phyloP scores from a whole-genome alignment of 2,888 invertebrate genomes.

The Campoplex nolae region DNA sequence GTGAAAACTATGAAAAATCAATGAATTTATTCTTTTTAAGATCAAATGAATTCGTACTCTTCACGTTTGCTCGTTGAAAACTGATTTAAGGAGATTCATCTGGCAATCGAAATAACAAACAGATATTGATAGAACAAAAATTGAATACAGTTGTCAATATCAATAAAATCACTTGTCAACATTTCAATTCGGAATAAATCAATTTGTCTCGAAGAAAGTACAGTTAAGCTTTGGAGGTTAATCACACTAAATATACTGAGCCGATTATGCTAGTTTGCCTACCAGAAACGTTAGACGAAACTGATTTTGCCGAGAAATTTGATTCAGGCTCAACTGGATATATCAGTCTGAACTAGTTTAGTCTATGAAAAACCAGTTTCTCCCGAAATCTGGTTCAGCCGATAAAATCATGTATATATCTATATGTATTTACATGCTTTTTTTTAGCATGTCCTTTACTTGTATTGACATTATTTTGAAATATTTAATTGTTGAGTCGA shows the following conservation, averaged over 20 bases:
- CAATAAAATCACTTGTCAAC: too few relatives aligned
- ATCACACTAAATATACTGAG: too few relatives aligned
- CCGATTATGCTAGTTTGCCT: background rate
- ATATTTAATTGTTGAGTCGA: conserved; percentile 59
- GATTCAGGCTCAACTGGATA: background rate
- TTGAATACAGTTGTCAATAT: too few relatives aligned
- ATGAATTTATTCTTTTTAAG: background rate
- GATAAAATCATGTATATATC: background rate
- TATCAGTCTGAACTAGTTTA: background rate
- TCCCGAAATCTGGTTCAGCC: background rate
- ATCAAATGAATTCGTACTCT: too few relatives aligned
- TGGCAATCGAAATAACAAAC: too few relatives aligned
- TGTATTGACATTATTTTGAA: conserved; percentile 35
- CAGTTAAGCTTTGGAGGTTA: too few relatives aligned
- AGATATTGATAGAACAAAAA: too few relatives aligned
- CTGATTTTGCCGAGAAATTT: background rate
- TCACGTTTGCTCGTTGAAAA: too few relatives aligned
- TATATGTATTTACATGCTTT: background rate
- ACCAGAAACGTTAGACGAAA: background rate
- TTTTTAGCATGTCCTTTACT: background rate
- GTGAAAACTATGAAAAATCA: background rate
- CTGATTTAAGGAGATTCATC: background rate
- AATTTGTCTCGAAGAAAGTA: too few relatives aligned
- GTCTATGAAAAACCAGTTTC: background rate
- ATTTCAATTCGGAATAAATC: too few relatives aligned